Evolutionary conservation across 2,888 invertebrate genomes (phyloP), one percentile per base, ranked within the genome.

Genomic region (Blera fallax): DNA sequence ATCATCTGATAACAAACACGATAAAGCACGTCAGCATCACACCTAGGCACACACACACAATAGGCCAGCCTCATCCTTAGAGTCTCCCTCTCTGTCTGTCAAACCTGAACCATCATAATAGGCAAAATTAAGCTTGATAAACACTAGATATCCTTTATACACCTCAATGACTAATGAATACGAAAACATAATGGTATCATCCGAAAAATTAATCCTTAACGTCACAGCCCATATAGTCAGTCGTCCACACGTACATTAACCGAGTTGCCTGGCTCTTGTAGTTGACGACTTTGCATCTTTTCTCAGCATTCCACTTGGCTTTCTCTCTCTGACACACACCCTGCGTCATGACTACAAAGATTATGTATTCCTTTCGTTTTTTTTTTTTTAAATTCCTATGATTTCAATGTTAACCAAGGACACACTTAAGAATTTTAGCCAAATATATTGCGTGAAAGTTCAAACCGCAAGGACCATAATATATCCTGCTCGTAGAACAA

Each of bases 371-470:
- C 32, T 56, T 48, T 29, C 32, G 16, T 50, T 37, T 76, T 24
- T 50, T 37, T 76, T 77, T 69, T 52, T 58, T 34, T 43, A 43
- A 74, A 79, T 69, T 77, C 52, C 45, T 37, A 40, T 27, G 56
- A 58, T 76, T 83, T 83, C 84, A 84, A 79, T 79, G 79, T 80
- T 78, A 67, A 62, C 70, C 73, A 83, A 83, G 72, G 77, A 83
- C 65, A 77, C 56, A 67, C 56, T 69, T 56, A 67, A 54, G 56
- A 70, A 27, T 52, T 73, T 65, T 24, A 73, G 45, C 40, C 69
- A 34, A 60, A 50, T 50, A 58, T 52, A 76, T 80, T 80, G 69
- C 56, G 69, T 74, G 52, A 60, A 74, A 74, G 58, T 81, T 81
- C 58, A 79, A 79, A 74, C 79, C 62, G 18, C 69, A 21, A 29